Evolutionary conservation across 2,113 vertebrate genomes (phyloP).

Genomic region (Upupa epops): DNA sequence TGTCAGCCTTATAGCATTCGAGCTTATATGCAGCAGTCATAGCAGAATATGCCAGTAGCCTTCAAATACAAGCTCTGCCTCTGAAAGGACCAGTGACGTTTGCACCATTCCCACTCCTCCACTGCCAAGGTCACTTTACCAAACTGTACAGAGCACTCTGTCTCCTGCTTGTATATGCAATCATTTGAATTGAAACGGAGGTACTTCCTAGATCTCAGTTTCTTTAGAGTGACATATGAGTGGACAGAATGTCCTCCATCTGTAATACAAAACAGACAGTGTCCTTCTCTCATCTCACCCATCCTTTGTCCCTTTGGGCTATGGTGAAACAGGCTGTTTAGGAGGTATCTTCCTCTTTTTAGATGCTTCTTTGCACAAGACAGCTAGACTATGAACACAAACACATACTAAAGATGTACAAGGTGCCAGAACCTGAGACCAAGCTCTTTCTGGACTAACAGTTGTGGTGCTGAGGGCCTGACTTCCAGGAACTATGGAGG

Average conservation of each 20-base stretch:
- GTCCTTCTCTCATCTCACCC: background rate
- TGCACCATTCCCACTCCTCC: background rate
- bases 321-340: background rate
- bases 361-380: background rate
- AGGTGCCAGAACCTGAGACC: background rate
- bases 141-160: background rate
- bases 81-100: background rate
- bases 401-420: background rate
- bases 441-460: background rate
- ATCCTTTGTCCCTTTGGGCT: background rate
- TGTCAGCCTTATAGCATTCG: background rate
- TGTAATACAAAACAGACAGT: background rate
- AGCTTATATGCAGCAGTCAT: background rate
- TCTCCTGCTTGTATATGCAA: accelerated
- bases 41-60: background rate
- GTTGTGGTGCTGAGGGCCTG: background rate
- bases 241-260: background rate
- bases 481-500: background rate
- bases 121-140: background rate
- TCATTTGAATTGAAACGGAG: background rate
- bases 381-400: background rate
- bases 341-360: background rate
- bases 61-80: background rate
- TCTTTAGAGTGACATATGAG: accelerated
- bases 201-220: background rate